Conservation (phyloP, 2,797 vertebrate genomes). For the Tenualosa thibaudeaui region DNA sequence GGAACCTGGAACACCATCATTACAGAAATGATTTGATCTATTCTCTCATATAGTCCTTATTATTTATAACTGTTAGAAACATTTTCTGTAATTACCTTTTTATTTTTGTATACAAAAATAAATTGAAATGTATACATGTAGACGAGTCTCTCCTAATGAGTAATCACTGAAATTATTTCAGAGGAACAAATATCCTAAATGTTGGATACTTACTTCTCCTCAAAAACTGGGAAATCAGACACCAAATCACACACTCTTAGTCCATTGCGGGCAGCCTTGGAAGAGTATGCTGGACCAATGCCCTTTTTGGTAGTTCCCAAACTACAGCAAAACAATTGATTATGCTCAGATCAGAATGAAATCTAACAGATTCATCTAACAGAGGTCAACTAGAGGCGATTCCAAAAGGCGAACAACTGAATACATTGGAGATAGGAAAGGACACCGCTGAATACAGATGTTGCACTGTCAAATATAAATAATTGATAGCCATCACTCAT, state of each 20-base stretch:
- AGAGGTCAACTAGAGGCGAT: too few species aligned
- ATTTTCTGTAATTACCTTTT: too few species aligned
- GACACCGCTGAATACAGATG: background rate
- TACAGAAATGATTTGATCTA: background rate
- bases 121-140: background rate
- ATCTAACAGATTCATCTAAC: too few species aligned
- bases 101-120: too few species aligned
- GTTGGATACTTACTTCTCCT: constrained; percentile 74
- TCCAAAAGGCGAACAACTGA: background rate
- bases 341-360: background rate
- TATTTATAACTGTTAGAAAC: background rate
- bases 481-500: background rate
- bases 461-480: background rate
- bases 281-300: constrained; percentile 82
- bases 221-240: constrained; percentile 77
- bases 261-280: constrained; percentile 82
- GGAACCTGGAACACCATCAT: constrained; percentile 64
- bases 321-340: constrained; percentile 56
- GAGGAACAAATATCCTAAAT: background rate
- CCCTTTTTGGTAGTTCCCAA: constrained; percentile 85
- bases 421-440: background rate
- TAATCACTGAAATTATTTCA: background rate
- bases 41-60: background rate
- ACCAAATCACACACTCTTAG: constrained; percentile 80
- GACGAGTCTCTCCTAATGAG: background rate